Evolutionary conservation across 1,140 invertebrate species (phyloP), one percentile per base, ranked within the genome.

Genomic region (Polypedilum vanderplanki): DNA sequence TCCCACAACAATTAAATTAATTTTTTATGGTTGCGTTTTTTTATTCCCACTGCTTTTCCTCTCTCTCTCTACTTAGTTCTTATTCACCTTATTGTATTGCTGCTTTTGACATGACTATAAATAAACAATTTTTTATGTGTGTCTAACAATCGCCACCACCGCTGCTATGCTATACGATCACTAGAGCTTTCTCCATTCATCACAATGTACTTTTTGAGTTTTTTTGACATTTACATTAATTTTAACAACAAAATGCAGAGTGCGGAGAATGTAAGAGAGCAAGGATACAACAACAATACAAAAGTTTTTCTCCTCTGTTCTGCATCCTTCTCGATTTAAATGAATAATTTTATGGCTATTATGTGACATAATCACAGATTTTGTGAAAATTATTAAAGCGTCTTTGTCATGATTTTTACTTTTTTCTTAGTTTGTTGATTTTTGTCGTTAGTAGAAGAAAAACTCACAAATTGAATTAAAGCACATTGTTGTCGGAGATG

Each of bases 1-100:
- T 70, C 65, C 65, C 65, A 70, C 65, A 70, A 18, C 65, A 70
- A 70, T 70, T 70, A 70, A 70, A 70, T 20, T 70, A 70, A 20
- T 70, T 70, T 70, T 22, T 70, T 20, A 10, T 22, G 17, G 9
- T 70, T n/a, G 3, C 65, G 65, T 18, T 10, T 20, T 22, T 70
- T 20, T 70, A 18, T 70, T n/a, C 18, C 46, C 65, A 18, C 18
- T 70, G 17, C 18, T 70, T 20, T 18, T 70, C 65, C 20, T 70
- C 65, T 20, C 17, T 70, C 20, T 3, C 65, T 67, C 17, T 67
- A 2, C 41, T 15, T 57, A 57, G n/a, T 57, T 12, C 12, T 57
- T 33, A 33, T 33, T 33, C 24, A 33, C 24, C 24, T 33, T 33
- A 33, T 33, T 33, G 24, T 33, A 5, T 33, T 33, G 5, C 46